Evolutionary conservation across 2,113 vertebrate genomes (phyloP), one percentile per base, ranked within the genome.

Genomic region (Pogonocichla stellata): DNA sequence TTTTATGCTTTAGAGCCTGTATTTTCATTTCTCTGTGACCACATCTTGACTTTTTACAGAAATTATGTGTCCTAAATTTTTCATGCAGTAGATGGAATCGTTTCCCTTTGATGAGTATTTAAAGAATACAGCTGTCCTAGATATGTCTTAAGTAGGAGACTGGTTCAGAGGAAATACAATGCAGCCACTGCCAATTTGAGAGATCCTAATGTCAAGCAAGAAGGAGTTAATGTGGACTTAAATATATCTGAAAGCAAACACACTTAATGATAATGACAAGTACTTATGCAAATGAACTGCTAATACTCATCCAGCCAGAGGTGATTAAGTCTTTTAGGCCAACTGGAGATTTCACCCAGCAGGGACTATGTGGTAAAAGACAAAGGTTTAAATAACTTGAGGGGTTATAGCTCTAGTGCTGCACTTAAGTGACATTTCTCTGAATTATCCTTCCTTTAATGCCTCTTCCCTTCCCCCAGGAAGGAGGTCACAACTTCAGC

Each of bases 191-290:
- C 33, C 56, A 81, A 19, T 61, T 64, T 86, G 24, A 94, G 34
- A 75, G 28, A 74, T 75, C 48, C 18, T 88, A 19, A 78, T 34
- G 61, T 90, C 93, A 94, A 80, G 33, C 51, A 96, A 75, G 80
- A 96, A 96, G 54, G 73, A 95, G 95, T 97, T 96, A 97, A 96
- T 80, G 19, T 92, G 53, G 80, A 93, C 48, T 94, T 95, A 91
- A 95, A 96, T 89, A 81, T 88, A 93, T 95, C 94, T 95, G 92
- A 93, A 96, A 94, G 94, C 92, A 97, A 97, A 97, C 81, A 94
- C 81, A 82, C 92, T 96, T 95, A 96, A 95, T 97, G 86, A 86
- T 96, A 97, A 96, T 97, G 93, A 93, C 92, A 95, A 96, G 92
- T 95, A 95, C 74, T 97, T 97, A 97, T 88, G 95, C 88, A 96